Conservation (phyloP, 2,888 invertebrate species). For the Calliphora vomitoria region DNA sequence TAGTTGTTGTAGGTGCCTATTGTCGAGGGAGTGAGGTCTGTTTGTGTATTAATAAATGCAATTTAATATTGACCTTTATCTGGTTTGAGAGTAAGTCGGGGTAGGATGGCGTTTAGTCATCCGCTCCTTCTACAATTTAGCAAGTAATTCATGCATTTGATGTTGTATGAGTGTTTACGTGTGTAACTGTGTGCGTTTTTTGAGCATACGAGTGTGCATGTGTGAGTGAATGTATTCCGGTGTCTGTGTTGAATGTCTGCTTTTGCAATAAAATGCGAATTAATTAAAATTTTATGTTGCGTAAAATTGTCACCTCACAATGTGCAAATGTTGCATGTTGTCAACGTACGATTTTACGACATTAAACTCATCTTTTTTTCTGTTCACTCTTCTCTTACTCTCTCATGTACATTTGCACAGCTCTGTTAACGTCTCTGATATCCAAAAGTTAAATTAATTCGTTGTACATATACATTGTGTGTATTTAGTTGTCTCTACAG, state of each 20-base stretch:
- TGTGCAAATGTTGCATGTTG: constrained; percentile 74
- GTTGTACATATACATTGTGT: neutral
- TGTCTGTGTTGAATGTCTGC: constrained; percentile 67
- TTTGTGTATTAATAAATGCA: constrained; percentile 66
- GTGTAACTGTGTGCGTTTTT: neutral
- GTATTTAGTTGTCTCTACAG: neutral
- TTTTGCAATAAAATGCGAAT: constrained; percentile 75
- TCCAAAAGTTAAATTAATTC: constrained; percentile 20
- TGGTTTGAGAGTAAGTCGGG: neutral
- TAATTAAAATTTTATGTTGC: constrained; percentile 80
- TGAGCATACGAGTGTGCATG: constrained; percentile 65
- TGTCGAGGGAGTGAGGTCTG: neutral
- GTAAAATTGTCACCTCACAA: constrained; percentile 75
- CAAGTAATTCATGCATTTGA: constrained; percentile 5
- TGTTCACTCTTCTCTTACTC: neutral
- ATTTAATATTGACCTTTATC: constrained; percentile 68
- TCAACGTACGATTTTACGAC: constrained; percentile 68
- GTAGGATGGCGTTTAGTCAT: constrained; percentile 15
- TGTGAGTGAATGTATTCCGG: constrained; percentile 2
- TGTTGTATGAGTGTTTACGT: constrained; percentile 50
- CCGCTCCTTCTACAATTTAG: neutral
- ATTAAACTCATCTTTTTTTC: constrained; percentile 55
- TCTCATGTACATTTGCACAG: neutral
- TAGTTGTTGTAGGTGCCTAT: neutral
- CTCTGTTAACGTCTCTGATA: neutral